Evolutionary conservation across 2,888 invertebrate species (phyloP).

Genomic region (Helleia helle): DNA sequence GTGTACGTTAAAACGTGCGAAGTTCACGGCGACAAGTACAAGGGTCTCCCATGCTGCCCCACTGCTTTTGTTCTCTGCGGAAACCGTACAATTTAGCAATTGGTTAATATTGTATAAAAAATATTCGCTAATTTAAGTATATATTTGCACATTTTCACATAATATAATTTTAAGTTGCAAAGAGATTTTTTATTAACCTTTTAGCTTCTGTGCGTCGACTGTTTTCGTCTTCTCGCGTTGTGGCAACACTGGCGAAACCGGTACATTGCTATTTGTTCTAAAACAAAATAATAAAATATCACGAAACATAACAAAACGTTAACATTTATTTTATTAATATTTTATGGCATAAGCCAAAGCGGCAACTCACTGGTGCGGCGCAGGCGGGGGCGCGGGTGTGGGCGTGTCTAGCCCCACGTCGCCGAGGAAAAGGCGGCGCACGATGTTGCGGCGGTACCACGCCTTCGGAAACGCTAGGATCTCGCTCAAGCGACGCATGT

Average conservation of each 20-base stretch:
- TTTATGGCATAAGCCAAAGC: too few species aligned
- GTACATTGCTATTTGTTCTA: constrained; percentile 34
- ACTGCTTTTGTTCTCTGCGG: constrained; percentile 33
- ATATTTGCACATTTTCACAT: too few species aligned
- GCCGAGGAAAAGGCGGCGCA: constrained; percentile 92
- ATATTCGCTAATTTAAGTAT: too few species aligned
- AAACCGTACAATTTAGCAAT: background rate
- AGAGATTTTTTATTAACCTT: constrained; percentile 37
- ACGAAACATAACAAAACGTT: too few species aligned
- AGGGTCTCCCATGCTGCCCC: constrained; percentile 95
- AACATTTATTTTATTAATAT: too few species aligned
- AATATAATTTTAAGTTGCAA: background rate
- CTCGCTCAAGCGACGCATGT: constrained; percentile 97
- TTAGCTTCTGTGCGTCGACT: constrained; percentile 46
- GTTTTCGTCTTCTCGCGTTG: constrained; percentile 61
- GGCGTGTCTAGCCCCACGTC: constrained; percentile 81
- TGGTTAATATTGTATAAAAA: too few species aligned
- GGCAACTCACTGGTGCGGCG: background rate
- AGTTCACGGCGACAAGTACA: constrained; percentile 96
- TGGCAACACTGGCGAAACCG: constrained; percentile 55
- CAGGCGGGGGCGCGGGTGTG: constrained; percentile 14
- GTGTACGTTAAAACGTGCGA: constrained; percentile 95
- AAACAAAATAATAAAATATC: too few species aligned
- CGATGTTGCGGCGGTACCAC: constrained; percentile 97
- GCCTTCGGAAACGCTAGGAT: constrained; percentile 98